A percentile compares a stretch with the other conserved stretches of the same genome.
phyloP scores from a whole-genome alignment of 2,113 vertebrate genomes.

The Zeus faber region DNA sequence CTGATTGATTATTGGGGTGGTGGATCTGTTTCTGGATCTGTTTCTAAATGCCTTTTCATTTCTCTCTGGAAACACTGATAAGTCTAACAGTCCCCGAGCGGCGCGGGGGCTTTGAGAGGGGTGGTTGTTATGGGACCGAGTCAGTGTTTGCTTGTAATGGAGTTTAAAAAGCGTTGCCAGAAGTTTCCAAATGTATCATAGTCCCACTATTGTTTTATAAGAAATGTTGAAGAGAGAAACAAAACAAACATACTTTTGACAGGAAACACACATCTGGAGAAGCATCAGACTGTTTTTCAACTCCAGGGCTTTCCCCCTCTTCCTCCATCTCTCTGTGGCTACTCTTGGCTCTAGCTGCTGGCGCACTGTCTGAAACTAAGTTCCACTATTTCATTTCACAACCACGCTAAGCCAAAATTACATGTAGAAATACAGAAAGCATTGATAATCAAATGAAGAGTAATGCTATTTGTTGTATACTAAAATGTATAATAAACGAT shows the following conservation, averaged over 20 bases:
- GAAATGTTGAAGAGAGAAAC: constrained; percentile 53
- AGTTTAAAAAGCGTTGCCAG: constrained; percentile 33
- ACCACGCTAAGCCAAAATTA: not conserved
- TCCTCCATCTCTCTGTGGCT: constrained; percentile 45
- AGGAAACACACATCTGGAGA: constrained; percentile 56
- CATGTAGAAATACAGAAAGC: no score
- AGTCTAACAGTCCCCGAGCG: constrained; percentile 30
- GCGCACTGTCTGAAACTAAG: constrained; percentile 40
- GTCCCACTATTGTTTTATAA: constrained; percentile 38
- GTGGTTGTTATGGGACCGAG: constrained; percentile 20
- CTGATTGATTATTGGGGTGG: constrained; percentile 38
- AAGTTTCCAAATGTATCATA: constrained; percentile 53
- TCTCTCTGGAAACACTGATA: constrained; percentile 58
- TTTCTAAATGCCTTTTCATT: constrained; percentile 38
- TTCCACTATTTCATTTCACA: constrained; percentile 63
- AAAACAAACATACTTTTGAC: constrained; percentile 59
- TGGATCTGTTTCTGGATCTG: constrained; percentile 7
- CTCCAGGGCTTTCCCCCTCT: constrained; percentile 60
- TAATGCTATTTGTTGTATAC: no score
- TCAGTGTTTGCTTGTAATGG: constrained; percentile 53
- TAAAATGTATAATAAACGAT: no score
- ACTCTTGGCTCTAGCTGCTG: constrained; percentile 39
- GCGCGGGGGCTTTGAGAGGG: constrained; percentile 41
- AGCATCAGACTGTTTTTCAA: constrained; percentile 49
- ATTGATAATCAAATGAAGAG: no score